A percentile compares a stretch with the other conserved stretches of the same genome.
phyloP scores from a whole-genome alignment of 2,888 invertebrate species.

The Anticlea derivata region DNA sequence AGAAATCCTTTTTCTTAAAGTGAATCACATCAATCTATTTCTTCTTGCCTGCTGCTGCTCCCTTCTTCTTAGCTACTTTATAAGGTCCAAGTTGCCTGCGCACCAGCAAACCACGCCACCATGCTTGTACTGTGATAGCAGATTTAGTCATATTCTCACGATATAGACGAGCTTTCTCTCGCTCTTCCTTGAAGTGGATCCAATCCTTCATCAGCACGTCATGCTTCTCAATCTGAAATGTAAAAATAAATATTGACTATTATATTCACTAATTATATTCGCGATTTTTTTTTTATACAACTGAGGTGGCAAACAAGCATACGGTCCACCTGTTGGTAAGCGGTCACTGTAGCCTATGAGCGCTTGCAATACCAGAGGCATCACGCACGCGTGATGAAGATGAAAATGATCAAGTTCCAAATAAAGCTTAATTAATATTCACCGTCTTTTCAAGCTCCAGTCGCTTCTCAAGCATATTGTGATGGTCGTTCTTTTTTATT shows the following conservation, averaged over 20 bases:
- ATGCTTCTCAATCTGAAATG: conserved; percentile 56
- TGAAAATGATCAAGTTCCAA: neutral
- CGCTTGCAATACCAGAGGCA: too few species aligned
- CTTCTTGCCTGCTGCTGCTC: conserved; percentile 14
- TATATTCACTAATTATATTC: too few species aligned
- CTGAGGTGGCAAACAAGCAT: too few species aligned
- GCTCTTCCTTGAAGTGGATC: conserved; percentile 64
- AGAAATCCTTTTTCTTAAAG: neutral
- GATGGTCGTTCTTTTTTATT: conserved; percentile 61
- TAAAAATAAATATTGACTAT: neutral
- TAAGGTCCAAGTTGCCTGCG: conserved; percentile 67
- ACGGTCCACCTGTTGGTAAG: too few species aligned
- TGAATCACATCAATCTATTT: conserved; percentile 3
- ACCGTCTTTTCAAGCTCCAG: conserved; percentile 42
- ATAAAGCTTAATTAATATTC: neutral
- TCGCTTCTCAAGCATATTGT: conserved; percentile 47
- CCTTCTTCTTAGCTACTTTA: conserved; percentile 37
- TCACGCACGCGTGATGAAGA: neutral
- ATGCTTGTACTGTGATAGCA: conserved; percentile 67
- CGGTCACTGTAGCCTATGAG: too few species aligned
- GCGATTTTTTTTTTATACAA: too few species aligned
- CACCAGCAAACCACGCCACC: conserved; percentile 76
- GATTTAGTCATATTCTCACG: conserved; percentile 61
- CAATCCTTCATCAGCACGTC: conserved; percentile 57
- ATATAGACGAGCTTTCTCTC: conserved; percentile 56